Base-by-base conservation (phyloP, 1,140 invertebrate species). In the Leptoteleia sp. region DNA sequence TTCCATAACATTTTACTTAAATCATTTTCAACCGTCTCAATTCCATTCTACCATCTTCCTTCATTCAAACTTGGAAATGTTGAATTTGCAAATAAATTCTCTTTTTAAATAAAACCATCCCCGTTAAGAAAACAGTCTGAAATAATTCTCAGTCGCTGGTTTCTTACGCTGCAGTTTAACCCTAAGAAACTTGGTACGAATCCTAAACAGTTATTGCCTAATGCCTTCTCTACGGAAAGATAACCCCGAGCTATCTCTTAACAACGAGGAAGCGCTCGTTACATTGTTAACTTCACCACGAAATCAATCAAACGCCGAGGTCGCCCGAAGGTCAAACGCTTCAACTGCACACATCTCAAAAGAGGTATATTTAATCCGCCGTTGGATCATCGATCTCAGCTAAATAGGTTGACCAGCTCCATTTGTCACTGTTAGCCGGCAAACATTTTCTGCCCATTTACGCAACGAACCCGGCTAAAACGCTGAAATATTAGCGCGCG, bases 241-340 rank as follows among this genome's bases (percentile, higher is more conserved):
- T 55, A 68, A 55, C 64, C 52, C 43, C 13, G 25, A 15, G 65
- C 54, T 59, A 61, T 22, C 68, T 62, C 11, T 4, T 5, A 22
- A 43, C 38, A 65, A 73, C 42, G 33, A 64, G 70, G 70, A 73
- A 73, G 52, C 50, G 17, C 22, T n/a, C 11, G 54, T 11, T 17
- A 55, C 40, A 73, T 73, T 59, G 59, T 73, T 73, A 40, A 17
- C 40, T 42, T 5, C 4, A 27, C 12, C 8, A 25, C 31, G 25
- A 65, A 57, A 73, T 73, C 70, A 64, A 73, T 73, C 70, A 65
- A 33, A 7, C 35, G 38, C 8, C n/a, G 57, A 65, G 70, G 71
- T 75, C 61, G 22, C 37, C 19, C 12, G 61, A 67, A 75, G 71
- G 61, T 67, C 45, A 75, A 65, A 22, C 54, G 40, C 61, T 75